These are phyloP conservation scores for Latrodectus geometricus DNA, from an alignment of 1,140 invertebrate species.

Conservation along the genomic window DNA sequence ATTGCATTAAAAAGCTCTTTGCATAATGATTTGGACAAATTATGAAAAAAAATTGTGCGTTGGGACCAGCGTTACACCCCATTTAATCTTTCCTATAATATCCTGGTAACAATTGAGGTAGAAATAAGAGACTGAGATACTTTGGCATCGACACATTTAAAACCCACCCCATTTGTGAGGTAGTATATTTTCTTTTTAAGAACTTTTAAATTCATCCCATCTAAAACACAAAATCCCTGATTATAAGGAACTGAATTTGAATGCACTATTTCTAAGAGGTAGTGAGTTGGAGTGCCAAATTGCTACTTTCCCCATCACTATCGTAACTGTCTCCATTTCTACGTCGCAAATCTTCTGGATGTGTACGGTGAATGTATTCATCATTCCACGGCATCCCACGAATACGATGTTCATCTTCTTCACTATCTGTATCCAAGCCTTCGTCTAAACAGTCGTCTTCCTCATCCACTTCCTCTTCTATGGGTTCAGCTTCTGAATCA, in stretches of 20 bases:
- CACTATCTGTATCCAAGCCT: constrained; percentile 28
- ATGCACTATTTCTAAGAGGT: constrained; percentile 30
- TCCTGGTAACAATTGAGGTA: constrained; percentile 3
- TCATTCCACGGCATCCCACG: background rate
- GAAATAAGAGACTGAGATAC: constrained; percentile 9
- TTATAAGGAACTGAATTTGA: constrained; percentile 36
- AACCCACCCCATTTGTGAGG: constrained; percentile 42
- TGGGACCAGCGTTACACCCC: constrained; percentile 58
- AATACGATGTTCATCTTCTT: constrained; percentile 27
- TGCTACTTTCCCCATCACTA: constrained; percentile 36
- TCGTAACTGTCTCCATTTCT: constrained; percentile 10
- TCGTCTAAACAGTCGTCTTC: constrained; percentile 73
- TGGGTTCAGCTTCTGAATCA: constrained; percentile 74
- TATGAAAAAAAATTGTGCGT: constrained; percentile 55
- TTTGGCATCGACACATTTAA: background rate
- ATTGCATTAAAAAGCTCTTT: constrained; percentile 49
- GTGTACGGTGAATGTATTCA: background rate
- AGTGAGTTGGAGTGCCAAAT: constrained; percentile 44
- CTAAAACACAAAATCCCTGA: constrained; percentile 42
- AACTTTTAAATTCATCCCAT: constrained; percentile 15
- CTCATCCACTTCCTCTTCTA: constrained; percentile 71
- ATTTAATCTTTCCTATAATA: constrained; percentile 25
- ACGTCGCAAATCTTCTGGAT: constrained; percentile 1
- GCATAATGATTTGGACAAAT: constrained; percentile 32
- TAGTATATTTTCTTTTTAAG: constrained; percentile 31